Conservation (phyloP, 2,797 vertebrate species). For the Falco peregrinus region DNA sequence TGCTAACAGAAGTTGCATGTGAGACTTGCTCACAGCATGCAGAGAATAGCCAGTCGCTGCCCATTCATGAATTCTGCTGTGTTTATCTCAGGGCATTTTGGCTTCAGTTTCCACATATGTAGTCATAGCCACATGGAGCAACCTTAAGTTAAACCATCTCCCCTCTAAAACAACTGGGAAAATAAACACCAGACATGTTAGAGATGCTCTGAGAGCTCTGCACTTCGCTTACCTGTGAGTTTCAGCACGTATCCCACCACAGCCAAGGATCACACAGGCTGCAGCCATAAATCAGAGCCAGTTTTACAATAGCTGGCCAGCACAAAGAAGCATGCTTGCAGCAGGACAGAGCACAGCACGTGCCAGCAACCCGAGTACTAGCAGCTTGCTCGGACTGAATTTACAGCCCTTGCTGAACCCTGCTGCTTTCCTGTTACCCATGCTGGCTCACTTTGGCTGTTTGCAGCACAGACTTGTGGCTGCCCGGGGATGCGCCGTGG, state of each 20-base stretch:
- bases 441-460: background rate
- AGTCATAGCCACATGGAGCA: background rate
- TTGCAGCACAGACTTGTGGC: background rate
- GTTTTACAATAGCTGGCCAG: background rate
- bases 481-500: fast-evolving
- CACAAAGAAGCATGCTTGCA: background rate
- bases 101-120: background rate
- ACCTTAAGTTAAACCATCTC: background rate
- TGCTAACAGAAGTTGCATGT: background rate
- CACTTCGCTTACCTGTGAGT: background rate
- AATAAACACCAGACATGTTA: background rate
- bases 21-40: background rate
- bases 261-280: background rate
- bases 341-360: fast-evolving
- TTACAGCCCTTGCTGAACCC: background rate
- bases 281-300: background rate
- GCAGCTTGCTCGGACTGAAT: background rate
- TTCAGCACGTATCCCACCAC: background rate
- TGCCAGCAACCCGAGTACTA: background rate
- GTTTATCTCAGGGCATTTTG: background rate
- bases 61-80: background rate
- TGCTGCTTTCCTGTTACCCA: fast-evolving
- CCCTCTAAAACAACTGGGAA: background rate
- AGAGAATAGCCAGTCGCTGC: background rate
- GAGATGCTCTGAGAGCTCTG: background rate